Evolutionary conservation across 2,113 vertebrate species (phyloP), one percentile per base, ranked within the genome.

Genomic region (Nibea coibor): DNA sequence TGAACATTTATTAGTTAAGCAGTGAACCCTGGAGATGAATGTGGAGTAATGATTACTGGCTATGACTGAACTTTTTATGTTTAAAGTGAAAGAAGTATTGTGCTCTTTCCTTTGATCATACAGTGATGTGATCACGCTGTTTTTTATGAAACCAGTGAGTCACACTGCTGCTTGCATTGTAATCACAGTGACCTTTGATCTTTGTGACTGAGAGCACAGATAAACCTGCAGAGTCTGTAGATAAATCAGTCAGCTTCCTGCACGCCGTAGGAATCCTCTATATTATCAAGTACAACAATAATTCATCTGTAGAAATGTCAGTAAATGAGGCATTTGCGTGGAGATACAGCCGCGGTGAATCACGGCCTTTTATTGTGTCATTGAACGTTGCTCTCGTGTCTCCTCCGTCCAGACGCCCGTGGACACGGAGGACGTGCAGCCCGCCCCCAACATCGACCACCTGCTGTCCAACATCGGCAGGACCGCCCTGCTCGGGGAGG

Each of bases 401-500:
- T 35, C 8, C 56, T 43, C 19, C 26, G 3, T 19, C 3, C 88
- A 99, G 98, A 99, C 98, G 10, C 98, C 98, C 0, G 97, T 98
- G 90, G 98, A 98, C 84, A 97, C 97, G 75, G 96, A 96, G 92
- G 97, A 98, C 76, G 92, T 96, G 9, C 97, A 97, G 88, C 96
- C 97, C 0, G 96, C 97, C 87, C 98, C 97, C 72, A 99, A 99
- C 95, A 99, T 99, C 3, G 97, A 99, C 93, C 98, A 99, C 91
- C 96, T 99, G 89, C 96, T 99, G 63, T 96, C 96, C 92, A 99
- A 99, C 96, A 99, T 99, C 22, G 97, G 97, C 91, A 95, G 97
- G 93, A 98, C 98, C 0, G 90, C 88, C 56, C 93, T 94, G n/a
- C 92, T 97, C 0, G 94, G 96, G 1, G 97, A 99, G 81, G 96